phyloP scores from a whole-genome alignment of 1,140 invertebrate species.

The Coptotermes formosanus region DNA sequence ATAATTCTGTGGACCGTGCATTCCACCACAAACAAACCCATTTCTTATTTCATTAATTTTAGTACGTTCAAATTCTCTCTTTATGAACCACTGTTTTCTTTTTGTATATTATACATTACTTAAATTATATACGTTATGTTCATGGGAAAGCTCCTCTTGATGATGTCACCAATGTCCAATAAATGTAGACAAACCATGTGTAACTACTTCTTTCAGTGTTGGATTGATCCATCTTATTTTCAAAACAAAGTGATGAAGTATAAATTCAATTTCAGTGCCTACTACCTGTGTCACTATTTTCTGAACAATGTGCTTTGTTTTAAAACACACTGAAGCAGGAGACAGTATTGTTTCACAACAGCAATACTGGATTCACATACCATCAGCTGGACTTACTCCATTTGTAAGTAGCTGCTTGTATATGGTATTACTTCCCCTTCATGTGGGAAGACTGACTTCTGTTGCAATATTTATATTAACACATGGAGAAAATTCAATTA shows the following conservation, averaged over 20 bases:
- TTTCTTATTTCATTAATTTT: background rate
- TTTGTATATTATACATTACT: background rate
- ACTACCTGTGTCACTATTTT: background rate
- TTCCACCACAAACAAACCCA: background rate
- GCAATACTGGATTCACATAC: background rate
- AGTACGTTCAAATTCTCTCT: background rate
- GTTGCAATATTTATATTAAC: conserved; percentile 10
- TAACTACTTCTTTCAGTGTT: background rate
- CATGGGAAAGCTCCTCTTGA: background rate
- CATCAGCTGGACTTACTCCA: background rate
- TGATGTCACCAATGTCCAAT: background rate
- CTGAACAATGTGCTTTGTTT: background rate
- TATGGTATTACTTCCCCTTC: background rate
- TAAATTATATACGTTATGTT: background rate
- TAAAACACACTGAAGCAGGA: background rate
- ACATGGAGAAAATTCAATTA: conserved; percentile 19
- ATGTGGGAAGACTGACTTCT: background rate
- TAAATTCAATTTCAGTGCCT: background rate
- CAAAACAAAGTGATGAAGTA: background rate
- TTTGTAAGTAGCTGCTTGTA: background rate
- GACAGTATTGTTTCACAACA: background rate
- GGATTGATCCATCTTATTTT: background rate
- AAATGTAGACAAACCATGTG: background rate
- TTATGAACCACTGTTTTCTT: background rate
- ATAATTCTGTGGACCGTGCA: background rate